These are phyloP conservation scores for Muscicapa adusta DNA, from an alignment of 2,113 vertebrate species.

Conservation along the genomic window DNA sequence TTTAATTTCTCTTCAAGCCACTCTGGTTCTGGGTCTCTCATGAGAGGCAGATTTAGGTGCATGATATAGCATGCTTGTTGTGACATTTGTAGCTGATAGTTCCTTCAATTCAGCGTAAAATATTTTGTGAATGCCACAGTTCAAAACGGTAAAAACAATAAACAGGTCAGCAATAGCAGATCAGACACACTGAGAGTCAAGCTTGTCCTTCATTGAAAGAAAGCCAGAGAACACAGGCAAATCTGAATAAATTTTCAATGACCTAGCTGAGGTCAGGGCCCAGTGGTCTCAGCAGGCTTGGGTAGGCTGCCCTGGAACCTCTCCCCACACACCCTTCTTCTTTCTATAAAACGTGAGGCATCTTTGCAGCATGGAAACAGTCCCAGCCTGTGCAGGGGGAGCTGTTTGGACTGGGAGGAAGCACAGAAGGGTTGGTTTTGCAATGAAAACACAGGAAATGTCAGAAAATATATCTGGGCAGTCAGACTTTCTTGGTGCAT, in stretches of 20 bases:
- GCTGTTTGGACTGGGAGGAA: neutral
- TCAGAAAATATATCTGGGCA: neutral
- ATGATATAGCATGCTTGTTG: neutral
- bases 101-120: neutral
- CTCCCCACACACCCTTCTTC: accelerated
- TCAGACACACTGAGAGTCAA: neutral
- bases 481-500: neutral
- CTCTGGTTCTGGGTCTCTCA: neutral
- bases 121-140: neutral
- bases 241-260: accelerated
- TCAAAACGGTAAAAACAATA: neutral
- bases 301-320: neutral
- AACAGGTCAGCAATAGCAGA: neutral
- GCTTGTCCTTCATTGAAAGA: neutral
- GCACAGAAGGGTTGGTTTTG: neutral
- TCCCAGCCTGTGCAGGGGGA: neutral
- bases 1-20: neutral
- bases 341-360: neutral
- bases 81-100: neutral
- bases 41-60: neutral
- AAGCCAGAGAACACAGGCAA: neutral
- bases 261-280: neutral
- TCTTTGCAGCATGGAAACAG: neutral
- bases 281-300: neutral
- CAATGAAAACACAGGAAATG: neutral